Base-by-base conservation (phyloP, 30 jellyfish, hydroid and myxozoan species). In the Aurelia coerulea region DNA sequence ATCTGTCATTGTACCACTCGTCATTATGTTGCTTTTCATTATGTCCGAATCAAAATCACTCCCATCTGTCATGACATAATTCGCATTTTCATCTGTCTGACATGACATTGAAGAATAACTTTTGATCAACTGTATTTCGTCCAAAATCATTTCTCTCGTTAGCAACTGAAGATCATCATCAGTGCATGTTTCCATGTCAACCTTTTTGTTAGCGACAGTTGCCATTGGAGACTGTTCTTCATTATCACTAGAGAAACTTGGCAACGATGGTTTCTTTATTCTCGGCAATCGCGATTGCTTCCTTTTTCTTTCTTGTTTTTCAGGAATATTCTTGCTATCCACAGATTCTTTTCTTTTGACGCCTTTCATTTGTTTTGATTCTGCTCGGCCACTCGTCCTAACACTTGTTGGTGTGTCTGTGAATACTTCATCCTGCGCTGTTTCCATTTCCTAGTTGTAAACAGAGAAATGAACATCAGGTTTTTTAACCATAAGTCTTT, bases 1-100 rank as follows among this genome's bases (percentile, higher is more conserved):
- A 11, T 71, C 63, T 31, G 23, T 71, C 65, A 31, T 16, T 35
- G 34, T 15, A 0, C 34, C 50, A 12, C 29, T 33, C 5, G 65
- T 46, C 56, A 46, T 46, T 9, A 46, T 46, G 56, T 46, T 7
- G 8, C 56, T 46, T 46, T 5, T 46, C 56, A 9, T 6, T 46
- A 9, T 46, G 15, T 46, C 56, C 15, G 56, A 46, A 13, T 46
- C 56, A 46, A 46, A 46, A 46, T 46, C 14, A 46, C 56, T 46
- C 15, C 56, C 77, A 1, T 18, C 64, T 42, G 89, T 11, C 23
- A 18, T 51, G 9, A 83, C 29, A 72, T 56, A 83, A 31, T 83
- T 83, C 0, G 86, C 58, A 62, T 83, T 83, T 41, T 70, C 92
- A 59, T 83, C 92, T 4, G 92, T 83, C 76, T 83, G 92, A 34